Percentiles rank a stretch among this genome's conserved stretches.
Conservation (phyloP, 35 echinoderm and acorn worm genomes). For the Patiria miniata region DNA sequence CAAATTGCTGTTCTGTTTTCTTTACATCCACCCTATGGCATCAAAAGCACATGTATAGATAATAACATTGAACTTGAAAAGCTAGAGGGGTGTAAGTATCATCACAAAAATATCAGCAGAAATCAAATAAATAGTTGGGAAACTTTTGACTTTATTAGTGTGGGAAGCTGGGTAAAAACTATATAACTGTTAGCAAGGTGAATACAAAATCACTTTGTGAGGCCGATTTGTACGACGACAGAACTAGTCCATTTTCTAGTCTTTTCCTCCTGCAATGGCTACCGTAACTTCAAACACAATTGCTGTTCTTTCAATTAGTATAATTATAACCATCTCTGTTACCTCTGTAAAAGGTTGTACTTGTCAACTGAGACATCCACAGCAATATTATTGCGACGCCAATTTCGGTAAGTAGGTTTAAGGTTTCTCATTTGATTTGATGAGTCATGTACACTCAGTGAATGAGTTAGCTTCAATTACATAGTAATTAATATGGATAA, state of each 20-base stretch:
- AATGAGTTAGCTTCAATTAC: too few species aligned
- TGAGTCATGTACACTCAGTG: too few species aligned
- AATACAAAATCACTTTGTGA: too few species aligned
- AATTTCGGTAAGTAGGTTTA: conserved; percentile 34
- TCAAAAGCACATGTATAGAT: not conserved
- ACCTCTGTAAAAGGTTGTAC: not conserved
- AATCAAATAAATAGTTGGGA: conserved; percentile 4
- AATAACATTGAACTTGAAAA: not conserved
- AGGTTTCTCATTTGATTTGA: not conserved
- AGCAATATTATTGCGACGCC: conserved; percentile 5
- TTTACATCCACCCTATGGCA: not conserved
- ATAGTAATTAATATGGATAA: too few species aligned
- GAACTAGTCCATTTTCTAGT: too few species aligned
- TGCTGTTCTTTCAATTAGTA: not conserved
- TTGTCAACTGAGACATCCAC: conserved; percentile 1
- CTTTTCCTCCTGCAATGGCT: too few species aligned
- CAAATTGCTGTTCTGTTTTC: not conserved
- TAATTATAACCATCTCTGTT: not conserved
- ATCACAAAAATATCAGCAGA: not conserved
- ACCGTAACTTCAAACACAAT: too few species aligned
- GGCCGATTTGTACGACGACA: too few species aligned
- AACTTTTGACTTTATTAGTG: not conserved
- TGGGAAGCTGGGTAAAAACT: too few species aligned
- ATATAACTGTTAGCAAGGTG: too few species aligned
- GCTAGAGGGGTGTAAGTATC: not conserved